A percentile compares a stretch with the other conserved stretches of the same genome.
These are phyloP conservation scores for Ariolimax columbianus DNA, from an alignment of 2,888 invertebrate genomes.

Conservation along the genomic window DNA sequence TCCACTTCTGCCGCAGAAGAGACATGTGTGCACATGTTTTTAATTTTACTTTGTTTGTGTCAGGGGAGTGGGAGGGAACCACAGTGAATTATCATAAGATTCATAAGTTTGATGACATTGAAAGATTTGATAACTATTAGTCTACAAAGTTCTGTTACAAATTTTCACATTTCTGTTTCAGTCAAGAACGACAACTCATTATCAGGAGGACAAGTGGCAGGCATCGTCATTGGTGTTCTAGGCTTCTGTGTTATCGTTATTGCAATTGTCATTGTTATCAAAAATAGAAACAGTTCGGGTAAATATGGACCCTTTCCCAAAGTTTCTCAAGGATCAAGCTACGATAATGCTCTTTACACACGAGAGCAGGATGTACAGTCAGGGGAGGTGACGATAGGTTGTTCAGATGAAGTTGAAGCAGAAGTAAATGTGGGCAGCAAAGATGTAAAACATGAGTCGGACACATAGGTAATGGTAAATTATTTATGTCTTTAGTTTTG, in stretches of 20 bases:
- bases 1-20: too few relatives aligned
- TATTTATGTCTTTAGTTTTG: too few relatives aligned
- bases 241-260: slow-evolving; percentile 45
- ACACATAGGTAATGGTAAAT: not conserved
- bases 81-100: too few relatives aligned
- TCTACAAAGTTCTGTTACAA: too few relatives aligned
- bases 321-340: slow-evolving; percentile 39
- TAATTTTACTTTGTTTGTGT: too few relatives aligned
- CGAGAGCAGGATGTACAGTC: slow-evolving; percentile 46
- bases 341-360: slow-evolving; percentile 59
- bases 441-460: not conserved
- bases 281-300: slow-evolving; percentile 11
- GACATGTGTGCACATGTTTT: too few relatives aligned
- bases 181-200: slow-evolving; percentile 15
- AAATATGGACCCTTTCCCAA: not conserved
- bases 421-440: too few relatives aligned
- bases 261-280: slow-evolving; percentile 48
- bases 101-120: too few relatives aligned
- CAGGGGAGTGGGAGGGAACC: too few relatives aligned
- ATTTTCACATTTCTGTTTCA: too few relatives aligned
- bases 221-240: slow-evolving; percentile 54
- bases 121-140: too few relatives aligned
- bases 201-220: slow-evolving; percentile 55
- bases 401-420: not conserved
- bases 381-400: slow-evolving; percentile 19